Evolutionary conservation across 2,113 vertebrate species (phyloP), one percentile per base, ranked within the genome.

Genomic region (Lutjanus erythropterus): DNA sequence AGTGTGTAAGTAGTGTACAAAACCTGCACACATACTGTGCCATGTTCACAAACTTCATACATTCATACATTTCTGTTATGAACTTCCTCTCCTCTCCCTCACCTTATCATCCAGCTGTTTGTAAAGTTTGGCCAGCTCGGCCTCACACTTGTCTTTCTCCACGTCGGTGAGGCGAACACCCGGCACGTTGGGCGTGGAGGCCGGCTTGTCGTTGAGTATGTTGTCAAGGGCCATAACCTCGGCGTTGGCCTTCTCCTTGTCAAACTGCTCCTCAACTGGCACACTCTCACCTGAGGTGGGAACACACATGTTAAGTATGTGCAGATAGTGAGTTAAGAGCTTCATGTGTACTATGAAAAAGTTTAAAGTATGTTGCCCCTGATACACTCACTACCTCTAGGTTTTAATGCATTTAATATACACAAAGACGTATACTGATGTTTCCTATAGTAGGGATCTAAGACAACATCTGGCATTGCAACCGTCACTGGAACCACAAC

Each of bases 81-180:
- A 41, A 21, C 49, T 1, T 7, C 27, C 49, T 2, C 6, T 4
- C 9, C 27, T 18, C 25, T n/a, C 6, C 9, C 55, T 62, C 59
- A 98, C 98, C 96, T 99, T 99, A 80, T 99, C 97, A 83, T 99
- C 97, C 83, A 99, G 94, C 52, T 99, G 97, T 84, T 98, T 98
- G 87, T 98, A 98, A 0, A 99, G 94, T 83, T 99, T 99, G 47
- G 95, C 95, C 79, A 99, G 95, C 92, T 98, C 97, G 35, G 96
- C 97, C 89, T 98, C 97, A 92, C 97, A 98, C 86, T 97, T 98
- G 85, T 95, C 96, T 88, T 97, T 97, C 92, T 98, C 97, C 21
- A 96, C 96, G 79, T 98, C 97, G 0, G 97, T 98, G 85, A 98
- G 97, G 75, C 95, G 96, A 37, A 96, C 95, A 41, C 96, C 96